Evolutionary conservation across 2,113 vertebrate genomes (phyloP), one percentile per base, ranked within the genome.

Genomic region (Saguinus midas): DNA sequence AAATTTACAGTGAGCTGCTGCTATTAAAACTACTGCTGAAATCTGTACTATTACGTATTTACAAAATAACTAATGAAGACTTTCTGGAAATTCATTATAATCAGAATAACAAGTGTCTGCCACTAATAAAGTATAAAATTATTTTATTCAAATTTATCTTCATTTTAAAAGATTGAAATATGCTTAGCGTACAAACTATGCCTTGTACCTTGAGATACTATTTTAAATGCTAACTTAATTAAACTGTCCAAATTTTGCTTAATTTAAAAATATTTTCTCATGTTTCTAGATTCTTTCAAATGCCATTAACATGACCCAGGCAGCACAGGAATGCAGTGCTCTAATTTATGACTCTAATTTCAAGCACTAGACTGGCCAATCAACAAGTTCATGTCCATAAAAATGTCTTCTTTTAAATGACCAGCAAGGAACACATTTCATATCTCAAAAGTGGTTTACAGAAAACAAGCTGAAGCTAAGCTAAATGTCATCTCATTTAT

Each of bases 101-200:
- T 57, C 66, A 58, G 37, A 93, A 58, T 72, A 91, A 70, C 23
- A 80, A 88, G 18, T 84, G 89, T 20, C 50, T 72, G 27, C 29
- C 86, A 94, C 61, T 45, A 96, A 83, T 78, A 50, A 76, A 79
- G 70, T 35, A 55, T 32, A 88, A 92, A 72, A 84, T 35, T 70
- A 80, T 17, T 21, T 90, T 70, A 87, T 57, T 75, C 52, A 78
- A 64, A 79, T 55, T 55, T 61, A 35, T 61, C 72, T 92, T 79
- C 61, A 57, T 70, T 95, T 95, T 25, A 52, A 84, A 82, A 83
- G 6, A 75, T 70, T 94, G 83, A 61, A 70, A 82, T 76, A 83
- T 68, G 75, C 82, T 75, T 11, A 32, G 75, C 61, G 11, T 58
- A 76, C 48, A 82, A 82, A 94, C 68, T 79, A 85, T 4, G 2